A percentile compares a stretch with the other conserved stretches of the same genome.
Conservation (phyloP, 2,888 invertebrate species). For the Acrobasis repandana region DNA sequence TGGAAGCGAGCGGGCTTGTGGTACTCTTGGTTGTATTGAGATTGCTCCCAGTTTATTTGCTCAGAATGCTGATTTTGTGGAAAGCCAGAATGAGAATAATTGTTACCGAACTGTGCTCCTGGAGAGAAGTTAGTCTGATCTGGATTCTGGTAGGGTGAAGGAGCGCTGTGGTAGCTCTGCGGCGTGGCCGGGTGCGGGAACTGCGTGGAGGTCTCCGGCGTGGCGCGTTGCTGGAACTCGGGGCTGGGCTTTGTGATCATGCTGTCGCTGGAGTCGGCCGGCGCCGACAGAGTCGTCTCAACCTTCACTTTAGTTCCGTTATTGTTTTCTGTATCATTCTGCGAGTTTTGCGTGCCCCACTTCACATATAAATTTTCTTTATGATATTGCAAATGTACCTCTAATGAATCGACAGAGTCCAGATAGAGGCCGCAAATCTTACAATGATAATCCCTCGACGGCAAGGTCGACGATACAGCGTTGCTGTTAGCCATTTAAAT, state of each 20-base stretch:
- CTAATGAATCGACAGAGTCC: slow-evolving; percentile 89
- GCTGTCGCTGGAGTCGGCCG: slow-evolving; percentile 89
- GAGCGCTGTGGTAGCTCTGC: slow-evolving; percentile 86
- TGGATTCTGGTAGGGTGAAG: slow-evolving; percentile 85
- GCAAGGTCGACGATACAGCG: slow-evolving; percentile 79
- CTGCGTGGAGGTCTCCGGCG: slow-evolving; percentile 81
- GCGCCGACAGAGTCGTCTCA: slow-evolving; percentile 85
- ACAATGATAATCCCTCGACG: slow-evolving; percentile 86
- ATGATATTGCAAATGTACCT: slow-evolving; percentile 91
- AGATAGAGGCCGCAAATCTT: slow-evolving; percentile 89
- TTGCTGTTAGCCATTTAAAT: slow-evolving; percentile 81
- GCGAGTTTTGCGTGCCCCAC: slow-evolving; percentile 85
- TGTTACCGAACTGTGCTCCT: slow-evolving; percentile 76
- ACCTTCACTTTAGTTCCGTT: slow-evolving; percentile 84
- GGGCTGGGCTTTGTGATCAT: slow-evolving; percentile 85
- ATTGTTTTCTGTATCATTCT: slow-evolving; percentile 86
- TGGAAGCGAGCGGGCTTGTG: slow-evolving; percentile 75
- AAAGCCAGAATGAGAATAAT: slow-evolving; percentile 77
- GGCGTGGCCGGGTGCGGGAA: slow-evolving; percentile 86
- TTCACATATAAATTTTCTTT: slow-evolving; percentile 89
- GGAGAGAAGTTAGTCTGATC: slow-evolving; percentile 84
- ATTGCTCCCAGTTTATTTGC: slow-evolving; percentile 76
- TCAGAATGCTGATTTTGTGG: slow-evolving; percentile 76
- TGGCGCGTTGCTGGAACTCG: slow-evolving; percentile 81
- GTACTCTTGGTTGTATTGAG: slow-evolving; percentile 73